Percentiles rank a stretch among this genome's conserved stretches.
These are phyloP conservation scores for Capra hircus DNA, from an alignment of 2,113 vertebrate species.

Conservation along the genomic window DNA sequence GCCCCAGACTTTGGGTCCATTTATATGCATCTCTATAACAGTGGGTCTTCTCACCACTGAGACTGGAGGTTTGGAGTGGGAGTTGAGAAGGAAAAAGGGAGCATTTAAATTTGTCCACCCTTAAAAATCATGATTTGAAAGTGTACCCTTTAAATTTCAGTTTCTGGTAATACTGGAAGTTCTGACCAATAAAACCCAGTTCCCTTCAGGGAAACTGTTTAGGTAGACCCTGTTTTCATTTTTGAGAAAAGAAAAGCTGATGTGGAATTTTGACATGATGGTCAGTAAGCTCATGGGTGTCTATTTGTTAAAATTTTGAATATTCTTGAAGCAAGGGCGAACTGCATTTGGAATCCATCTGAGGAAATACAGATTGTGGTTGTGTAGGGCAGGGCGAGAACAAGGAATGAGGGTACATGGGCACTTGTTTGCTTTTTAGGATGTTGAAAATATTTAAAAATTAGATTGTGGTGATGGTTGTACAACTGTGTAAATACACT, in stretches of 20 bases:
- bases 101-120: background rate
- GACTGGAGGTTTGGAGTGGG: background rate
- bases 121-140: constrained; percentile 27
- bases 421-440: background rate
- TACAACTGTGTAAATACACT: background rate
- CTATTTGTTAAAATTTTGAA: background rate
- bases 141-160: background rate
- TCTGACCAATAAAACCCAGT: background rate
- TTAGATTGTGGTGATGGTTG: background rate
- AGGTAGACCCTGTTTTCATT: background rate
- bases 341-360: background rate
- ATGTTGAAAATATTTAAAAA: background rate
- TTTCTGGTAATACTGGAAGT: background rate
- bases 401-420: background rate
- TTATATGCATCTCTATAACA: background rate
- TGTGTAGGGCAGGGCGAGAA: background rate
- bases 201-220: background rate
- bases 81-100: background rate
- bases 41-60: background rate
- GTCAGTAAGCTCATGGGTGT: background rate
- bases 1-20: background rate
- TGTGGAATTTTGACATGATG: background rate
- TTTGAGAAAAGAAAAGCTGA: background rate
- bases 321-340: background rate
- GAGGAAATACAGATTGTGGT: background rate